Evolutionary conservation across 2,113 vertebrate genomes (phyloP).

Genomic region (Petrocephalus microphthalmus): DNA sequence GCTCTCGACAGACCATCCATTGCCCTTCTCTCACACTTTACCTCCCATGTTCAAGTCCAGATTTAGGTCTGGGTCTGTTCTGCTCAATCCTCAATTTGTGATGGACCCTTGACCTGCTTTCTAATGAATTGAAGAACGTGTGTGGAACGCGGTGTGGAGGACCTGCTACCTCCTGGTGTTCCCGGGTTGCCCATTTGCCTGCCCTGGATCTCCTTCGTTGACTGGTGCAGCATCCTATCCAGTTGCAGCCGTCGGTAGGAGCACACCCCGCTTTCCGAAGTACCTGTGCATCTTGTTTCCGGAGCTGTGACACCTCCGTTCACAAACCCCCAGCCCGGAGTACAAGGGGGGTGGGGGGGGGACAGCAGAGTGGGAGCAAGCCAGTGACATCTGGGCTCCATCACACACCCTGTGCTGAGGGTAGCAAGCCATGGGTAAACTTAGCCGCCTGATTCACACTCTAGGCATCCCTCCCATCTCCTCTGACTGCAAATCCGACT

Average conservation of each 20-base stretch:
- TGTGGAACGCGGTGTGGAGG: background rate
- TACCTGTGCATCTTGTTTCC: background rate
- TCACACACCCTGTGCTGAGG: constrained; percentile 21
- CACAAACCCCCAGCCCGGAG: background rate
- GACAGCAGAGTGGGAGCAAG: background rate
- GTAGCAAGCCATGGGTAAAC: constrained; percentile 41
- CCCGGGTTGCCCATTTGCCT: background rate
- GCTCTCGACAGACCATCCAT: background rate
- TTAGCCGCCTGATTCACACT: constrained; percentile 59
- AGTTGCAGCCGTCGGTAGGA: background rate
- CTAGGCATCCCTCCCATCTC: constrained; percentile 41
- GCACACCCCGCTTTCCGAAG: background rate
- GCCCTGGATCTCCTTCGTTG: background rate
- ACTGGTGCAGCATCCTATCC: background rate
- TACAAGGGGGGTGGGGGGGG: background rate
- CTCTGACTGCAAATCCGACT: background rate
- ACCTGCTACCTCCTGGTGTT: background rate
- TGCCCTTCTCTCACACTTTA: background rate
- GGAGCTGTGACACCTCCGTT: background rate
- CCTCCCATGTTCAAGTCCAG: background rate
- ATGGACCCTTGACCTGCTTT: background rate
- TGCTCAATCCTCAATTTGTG: background rate
- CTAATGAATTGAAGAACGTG: background rate
- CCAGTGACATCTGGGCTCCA: background rate
- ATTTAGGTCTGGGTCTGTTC: background rate